Evolutionary conservation across 2,113 vertebrate genomes (phyloP).

Genomic region (Hydropotes inermis): DNA sequence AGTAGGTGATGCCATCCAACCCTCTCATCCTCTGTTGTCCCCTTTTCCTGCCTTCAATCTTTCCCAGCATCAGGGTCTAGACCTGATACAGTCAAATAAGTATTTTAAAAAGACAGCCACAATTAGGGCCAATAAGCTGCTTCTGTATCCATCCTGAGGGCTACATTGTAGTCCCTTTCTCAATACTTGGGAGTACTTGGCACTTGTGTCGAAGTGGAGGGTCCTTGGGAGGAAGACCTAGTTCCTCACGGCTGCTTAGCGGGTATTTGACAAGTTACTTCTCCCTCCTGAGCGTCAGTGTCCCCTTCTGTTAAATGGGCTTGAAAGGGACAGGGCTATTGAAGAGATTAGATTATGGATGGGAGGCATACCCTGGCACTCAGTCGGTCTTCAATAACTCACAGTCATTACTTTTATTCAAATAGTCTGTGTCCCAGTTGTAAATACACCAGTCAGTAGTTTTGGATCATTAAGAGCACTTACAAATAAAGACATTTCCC

Average conservation of each 20-base stretch:
- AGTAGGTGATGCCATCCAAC: background rate
- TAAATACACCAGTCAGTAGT: background rate
- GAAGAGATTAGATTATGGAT: rapidly evolving
- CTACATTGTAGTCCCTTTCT: background rate
- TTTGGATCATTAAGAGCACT: background rate
- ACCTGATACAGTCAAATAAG: background rate
- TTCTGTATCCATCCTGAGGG: rapidly evolving
- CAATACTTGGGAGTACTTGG: background rate
- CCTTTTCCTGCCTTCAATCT: background rate
- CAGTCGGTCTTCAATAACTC: background rate
- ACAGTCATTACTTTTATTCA: background rate
- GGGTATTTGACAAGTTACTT: background rate
- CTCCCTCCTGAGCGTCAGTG: background rate
- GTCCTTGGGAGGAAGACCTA: background rate
- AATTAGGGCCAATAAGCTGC: rapidly evolving
- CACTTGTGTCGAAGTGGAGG: background rate
- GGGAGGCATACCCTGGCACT: background rate
- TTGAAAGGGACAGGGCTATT: background rate
- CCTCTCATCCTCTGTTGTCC: background rate
- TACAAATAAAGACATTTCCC: background rate
- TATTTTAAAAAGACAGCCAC: background rate
- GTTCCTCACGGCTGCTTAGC: rapidly evolving
- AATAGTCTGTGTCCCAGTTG: too few species aligned
- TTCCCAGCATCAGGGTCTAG: background rate
- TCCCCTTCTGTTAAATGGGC: background rate